Evolutionary conservation across 2,113 vertebrate species (phyloP), one percentile per base, ranked within the genome.

Genomic region (Patagioenas fasciata): DNA sequence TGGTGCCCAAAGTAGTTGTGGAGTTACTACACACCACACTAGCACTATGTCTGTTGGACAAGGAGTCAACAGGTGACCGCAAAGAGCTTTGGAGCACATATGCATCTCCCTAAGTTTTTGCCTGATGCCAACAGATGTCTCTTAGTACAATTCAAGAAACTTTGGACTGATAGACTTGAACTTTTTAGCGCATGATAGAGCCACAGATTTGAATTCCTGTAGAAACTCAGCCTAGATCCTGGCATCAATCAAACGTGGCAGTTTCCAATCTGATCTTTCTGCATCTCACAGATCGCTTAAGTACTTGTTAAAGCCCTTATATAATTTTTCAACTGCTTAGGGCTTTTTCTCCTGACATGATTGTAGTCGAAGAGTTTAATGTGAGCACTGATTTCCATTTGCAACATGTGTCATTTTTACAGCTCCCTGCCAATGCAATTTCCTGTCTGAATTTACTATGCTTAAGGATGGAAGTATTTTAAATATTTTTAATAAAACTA

Each of bases 341-440:
- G 48, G 26, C 53, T 60, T 91, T 81, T 10, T 13, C 25, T 71
- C 26, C n/a, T 82, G 50, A 64, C 21, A 14, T 50, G 47, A 62
- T 42, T 3, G 2, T 8, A 4, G 65, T 11, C 5, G 1, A 85
- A 29, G 50, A 87, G 57, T 67, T 89, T 85, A 57, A 88, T 71
- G 34, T 53, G 25, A 85, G 54, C 42, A 36, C n/a, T 79, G 71
- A 90, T 88, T 80, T 82, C 85, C 38, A 20, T 72, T 90, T 90
- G 85, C 62, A 82, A 65, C 29, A 47, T 34, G 61, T 67, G 71
- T 57, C 36, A 75, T 71, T 88, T 95, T 88, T 62, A n/a, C 67
- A 88, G 67, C 32, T 87, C n/a, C 51, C 36, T 90, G 82, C 62
- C 91, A 90, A 44, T 72, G 91, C 71, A 95, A 75, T 88, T 92